phyloP scores from a whole-genome alignment of 2,797 vertebrate species.

The Saxicola maurus region DNA sequence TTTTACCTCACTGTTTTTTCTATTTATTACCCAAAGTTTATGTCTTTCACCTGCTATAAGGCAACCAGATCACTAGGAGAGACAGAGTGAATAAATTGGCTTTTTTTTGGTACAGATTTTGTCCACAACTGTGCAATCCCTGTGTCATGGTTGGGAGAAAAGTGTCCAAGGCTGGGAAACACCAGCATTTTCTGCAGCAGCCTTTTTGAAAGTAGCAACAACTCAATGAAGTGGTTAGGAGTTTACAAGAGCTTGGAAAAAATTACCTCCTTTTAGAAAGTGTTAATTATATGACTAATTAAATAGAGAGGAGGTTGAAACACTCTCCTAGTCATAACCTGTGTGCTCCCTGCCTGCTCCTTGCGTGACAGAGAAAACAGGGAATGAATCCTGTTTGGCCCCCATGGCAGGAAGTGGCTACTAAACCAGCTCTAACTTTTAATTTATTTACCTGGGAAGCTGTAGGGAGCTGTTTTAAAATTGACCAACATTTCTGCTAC shows the following conservation, averaged over 20 bases:
- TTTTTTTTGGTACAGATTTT: background rate
- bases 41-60: background rate
- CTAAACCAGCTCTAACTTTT: conserved; percentile 38
- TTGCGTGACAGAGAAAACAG: conserved; percentile 54
- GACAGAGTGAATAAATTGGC: background rate
- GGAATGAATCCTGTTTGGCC: conserved; percentile 35
- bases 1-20: background rate
- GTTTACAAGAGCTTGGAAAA: conserved; percentile 45
- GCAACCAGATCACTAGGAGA: background rate
- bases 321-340: conserved; percentile 41
- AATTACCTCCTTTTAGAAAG: conserved; percentile 50
- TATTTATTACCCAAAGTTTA: background rate
- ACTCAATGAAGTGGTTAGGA: conserved; percentile 25
- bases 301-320: conserved; percentile 53
- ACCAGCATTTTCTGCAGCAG: conserved; percentile 12
- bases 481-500: conserved; percentile 2
- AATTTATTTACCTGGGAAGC: conserved; percentile 53
- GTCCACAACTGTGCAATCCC: background rate
- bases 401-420: conserved; percentile 47
- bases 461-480: conserved; percentile 41
- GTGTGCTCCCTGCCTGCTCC: background rate
- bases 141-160: background rate
- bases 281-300: conserved; percentile 65
- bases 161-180: background rate
- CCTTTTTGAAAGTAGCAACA: conserved; percentile 16